Evolutionary conservation across 1,140 invertebrate genomes (phyloP), one percentile per base, ranked within the genome.

Genomic region (Psilanteris sp.): DNA sequence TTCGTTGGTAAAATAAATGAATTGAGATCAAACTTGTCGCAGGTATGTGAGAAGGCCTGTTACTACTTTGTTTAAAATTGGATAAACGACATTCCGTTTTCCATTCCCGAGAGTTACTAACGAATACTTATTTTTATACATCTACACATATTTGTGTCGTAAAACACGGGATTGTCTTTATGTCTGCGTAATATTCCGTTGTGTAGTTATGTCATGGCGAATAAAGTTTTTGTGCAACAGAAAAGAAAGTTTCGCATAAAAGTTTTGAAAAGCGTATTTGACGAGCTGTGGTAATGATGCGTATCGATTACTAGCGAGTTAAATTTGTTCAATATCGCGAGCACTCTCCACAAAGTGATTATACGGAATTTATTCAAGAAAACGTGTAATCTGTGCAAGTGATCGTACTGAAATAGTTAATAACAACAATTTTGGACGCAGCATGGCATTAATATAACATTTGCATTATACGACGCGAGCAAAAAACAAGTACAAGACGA

Each of bases 191-290:
- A n/a, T n/a, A n/a, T n/a, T n/a, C n/a, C n/a, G 27, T 18, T 57
- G 41, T 37, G 14, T 39, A 34, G 39, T 71, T 71, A 61, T 46
- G 48, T 54, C 55, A 71, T 71, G 67, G 48, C 39, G 64, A 64
- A 72, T 64, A 55, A 61, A 71, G 46, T 52, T 71, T 71, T 71
- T 61, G 57, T 41, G 68, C 57, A 64, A 50, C 57, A 41, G 57
- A 46, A 72, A 72, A 62, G 55, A 71, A 71, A 71, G 54, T 61
- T 64, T 62, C 6, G 46, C 46, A 46, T 61, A 44, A 37, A 46
- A 61, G 54, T 13, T 15, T 26, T 61, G 27, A 61, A 61, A 54
- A 71, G 48, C 54, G 18, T 67, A 55, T 61, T 70, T 71, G 55
- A 55, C 67, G 55, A 55, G 46, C 36, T 48, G 31, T 11, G 57